A percentile compares a stretch with the other conserved stretches of the same genome.
phyloP scores from a whole-genome alignment of 1,140 invertebrate genomes.

The Euura saliciscinereae region DNA sequence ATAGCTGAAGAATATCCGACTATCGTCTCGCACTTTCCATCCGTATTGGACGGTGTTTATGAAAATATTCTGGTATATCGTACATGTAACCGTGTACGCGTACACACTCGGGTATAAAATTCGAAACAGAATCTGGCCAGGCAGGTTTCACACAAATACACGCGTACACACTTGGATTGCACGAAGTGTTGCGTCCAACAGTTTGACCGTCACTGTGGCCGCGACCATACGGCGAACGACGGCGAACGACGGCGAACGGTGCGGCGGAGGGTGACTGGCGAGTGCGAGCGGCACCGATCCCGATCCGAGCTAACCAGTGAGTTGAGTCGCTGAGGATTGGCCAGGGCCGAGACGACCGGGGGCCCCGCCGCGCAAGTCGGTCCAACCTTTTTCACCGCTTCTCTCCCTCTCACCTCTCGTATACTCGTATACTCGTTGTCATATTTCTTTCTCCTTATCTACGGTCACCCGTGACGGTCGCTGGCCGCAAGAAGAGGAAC shows the following conservation, averaged over 20 bases:
- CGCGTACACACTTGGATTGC: background rate
- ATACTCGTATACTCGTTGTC: background rate
- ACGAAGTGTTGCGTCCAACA: constrained; percentile 31
- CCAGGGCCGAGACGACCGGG: constrained; percentile 32
- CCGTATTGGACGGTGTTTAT: background rate
- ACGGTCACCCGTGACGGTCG: too few relatives aligned
- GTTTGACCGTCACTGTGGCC: constrained; percentile 41
- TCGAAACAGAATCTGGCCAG: constrained; percentile 11
- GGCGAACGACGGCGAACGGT: constrained; percentile 14
- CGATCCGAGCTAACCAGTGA: constrained; percentile 31
- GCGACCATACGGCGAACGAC: constrained; percentile 20
- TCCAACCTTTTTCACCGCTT: constrained; percentile 11
- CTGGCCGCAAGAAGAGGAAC: too few relatives aligned
- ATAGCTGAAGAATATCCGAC: background rate
- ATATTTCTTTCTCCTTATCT: too few relatives aligned
- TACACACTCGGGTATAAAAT: background rate
- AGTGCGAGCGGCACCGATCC: constrained; percentile 23
- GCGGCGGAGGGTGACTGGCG: constrained; percentile 11
- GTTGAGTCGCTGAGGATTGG: constrained; percentile 23
- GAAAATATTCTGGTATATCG: background rate
- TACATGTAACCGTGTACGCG: background rate
- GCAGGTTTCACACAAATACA: constrained; percentile 13
- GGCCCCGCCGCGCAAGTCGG: constrained; percentile 25
- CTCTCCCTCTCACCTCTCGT: background rate
- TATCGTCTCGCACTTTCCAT: background rate